Evolutionary conservation across 1,140 invertebrate genomes (phyloP).

Genomic region (Bombus confusus): DNA sequence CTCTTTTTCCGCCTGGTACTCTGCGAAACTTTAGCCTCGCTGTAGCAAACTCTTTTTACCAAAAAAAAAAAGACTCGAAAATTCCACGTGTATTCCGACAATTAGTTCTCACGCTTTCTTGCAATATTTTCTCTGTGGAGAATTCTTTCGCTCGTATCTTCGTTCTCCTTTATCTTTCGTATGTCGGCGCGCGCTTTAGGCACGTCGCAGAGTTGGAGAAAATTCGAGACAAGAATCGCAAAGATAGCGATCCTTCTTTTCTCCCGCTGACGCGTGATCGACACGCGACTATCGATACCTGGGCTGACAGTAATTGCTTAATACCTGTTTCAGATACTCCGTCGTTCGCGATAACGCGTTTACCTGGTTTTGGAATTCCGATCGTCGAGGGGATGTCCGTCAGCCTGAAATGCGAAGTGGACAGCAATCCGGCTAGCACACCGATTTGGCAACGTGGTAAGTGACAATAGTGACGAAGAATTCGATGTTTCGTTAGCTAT

Average conservation of each 20-base stretch:
- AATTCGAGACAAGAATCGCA: neutral
- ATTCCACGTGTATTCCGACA: neutral
- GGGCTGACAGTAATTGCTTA: slow-evolving; percentile 66
- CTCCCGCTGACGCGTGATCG: slow-evolving; percentile 5
- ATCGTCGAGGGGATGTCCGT: slow-evolving; percentile 92
- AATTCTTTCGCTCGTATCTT: too few relatives aligned
- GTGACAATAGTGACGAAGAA: slow-evolving; percentile 52
- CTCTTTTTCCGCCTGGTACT: neutral
- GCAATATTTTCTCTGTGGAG: too few relatives aligned
- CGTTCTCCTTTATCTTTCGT: too few relatives aligned
- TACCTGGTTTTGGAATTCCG: slow-evolving; percentile 94
- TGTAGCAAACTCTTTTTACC: too few relatives aligned
- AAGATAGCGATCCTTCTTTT: neutral
- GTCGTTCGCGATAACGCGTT: slow-evolving; percentile 93
- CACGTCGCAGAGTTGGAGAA: neutral
- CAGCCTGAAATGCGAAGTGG: slow-evolving; percentile 93
- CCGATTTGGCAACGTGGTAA: slow-evolving; percentile 89
- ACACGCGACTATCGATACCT: slow-evolving; percentile 27
- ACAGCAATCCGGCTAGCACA: slow-evolving; percentile 94
- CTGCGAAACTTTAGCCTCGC: neutral
- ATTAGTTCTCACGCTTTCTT: neutral
- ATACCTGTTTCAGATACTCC: slow-evolving; percentile 89
- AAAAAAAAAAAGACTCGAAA: neutral
- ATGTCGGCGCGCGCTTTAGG: accelerated
- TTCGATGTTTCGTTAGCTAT: slow-evolving; percentile 28